These are phyloP conservation scores for Apostichopus californicus DNA, from an alignment of 35 echinoderm and acorn worm species.

Conservation along the genomic window DNA sequence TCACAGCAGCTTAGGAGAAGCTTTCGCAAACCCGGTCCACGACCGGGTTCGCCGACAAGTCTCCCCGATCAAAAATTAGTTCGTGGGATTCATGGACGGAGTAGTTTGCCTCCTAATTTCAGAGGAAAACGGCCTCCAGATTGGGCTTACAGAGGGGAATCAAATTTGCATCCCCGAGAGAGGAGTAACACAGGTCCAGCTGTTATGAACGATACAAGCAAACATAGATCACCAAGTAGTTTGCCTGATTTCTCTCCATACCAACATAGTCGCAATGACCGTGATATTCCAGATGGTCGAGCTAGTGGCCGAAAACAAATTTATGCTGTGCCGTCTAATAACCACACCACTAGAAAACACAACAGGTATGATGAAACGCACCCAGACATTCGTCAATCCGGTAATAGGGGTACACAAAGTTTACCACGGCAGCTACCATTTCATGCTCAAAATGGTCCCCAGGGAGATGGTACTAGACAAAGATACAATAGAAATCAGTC, in stretches of 20 bases:
- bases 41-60: constrained; percentile 40
- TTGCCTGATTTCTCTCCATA: constrained; percentile 10
- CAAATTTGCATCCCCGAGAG: not conserved
- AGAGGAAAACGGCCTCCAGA: not conserved
- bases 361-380: not conserved
- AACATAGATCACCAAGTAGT: not conserved
- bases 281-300: constrained; percentile 9
- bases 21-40: constrained; percentile 16
- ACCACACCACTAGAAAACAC: not conserved
- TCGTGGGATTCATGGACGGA: not conserved
- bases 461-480: not conserved
- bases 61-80: constrained; percentile 17
- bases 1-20: constrained; percentile 23
- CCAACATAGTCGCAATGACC: not conserved
- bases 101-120: constrained; percentile 50
- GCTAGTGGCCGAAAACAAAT: not conserved
- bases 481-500: not conserved
- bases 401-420: constrained; percentile 1
- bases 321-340: constrained; percentile 28
- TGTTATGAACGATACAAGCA: not conserved
- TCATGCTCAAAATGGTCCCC: not conserved
- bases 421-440: constrained; percentile 11
- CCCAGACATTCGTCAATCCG: not conserved
- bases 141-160: not conserved
- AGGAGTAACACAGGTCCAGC: not conserved